phyloP scores from a whole-genome alignment of 1,140 invertebrate genomes.

The Papilio machaon region DNA sequence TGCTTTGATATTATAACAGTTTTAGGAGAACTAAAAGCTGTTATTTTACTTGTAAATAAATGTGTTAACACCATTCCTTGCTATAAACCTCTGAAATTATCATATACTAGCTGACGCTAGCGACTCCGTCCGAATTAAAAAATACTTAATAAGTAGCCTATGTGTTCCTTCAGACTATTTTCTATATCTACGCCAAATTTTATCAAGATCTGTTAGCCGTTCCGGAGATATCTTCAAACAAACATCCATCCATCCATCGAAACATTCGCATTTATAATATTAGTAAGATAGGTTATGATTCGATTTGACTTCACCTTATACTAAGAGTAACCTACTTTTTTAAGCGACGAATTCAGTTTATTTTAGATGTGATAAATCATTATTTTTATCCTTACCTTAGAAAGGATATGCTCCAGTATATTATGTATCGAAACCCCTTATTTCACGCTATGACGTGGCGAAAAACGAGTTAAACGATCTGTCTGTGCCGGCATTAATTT shows the following conservation, averaged over 20 bases:
- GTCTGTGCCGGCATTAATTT: slow-evolving; percentile 76
- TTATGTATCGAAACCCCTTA: slow-evolving; percentile 58
- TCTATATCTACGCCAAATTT: too few species aligned
- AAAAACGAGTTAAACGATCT: slow-evolving; percentile 75
- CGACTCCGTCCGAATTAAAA: too few species aligned
- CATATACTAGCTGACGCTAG: background rate
- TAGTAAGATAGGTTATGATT: background rate
- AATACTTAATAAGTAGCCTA: too few species aligned
- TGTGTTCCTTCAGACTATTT: too few species aligned
- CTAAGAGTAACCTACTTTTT: background rate
- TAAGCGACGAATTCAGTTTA: background rate
- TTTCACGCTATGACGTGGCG: slow-evolving; percentile 72
- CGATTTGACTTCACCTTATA: background rate
- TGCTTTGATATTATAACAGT: background rate
- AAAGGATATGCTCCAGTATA: slow-evolving; percentile 52
- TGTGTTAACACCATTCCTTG: background rate
- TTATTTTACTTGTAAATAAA: background rate
- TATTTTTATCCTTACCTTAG: slow-evolving; percentile 42
- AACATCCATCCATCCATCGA: too few species aligned
- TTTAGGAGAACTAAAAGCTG: background rate
- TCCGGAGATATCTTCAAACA: too few species aligned
- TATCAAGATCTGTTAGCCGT: too few species aligned
- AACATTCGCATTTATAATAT: too few species aligned
- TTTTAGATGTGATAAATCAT: slow-evolving; percentile 34
- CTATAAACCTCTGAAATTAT: background rate